Evolutionary conservation across 1,140 invertebrate species (phyloP), one percentile per base, ranked within the genome.

Genomic region (Agraylea sexmaculata): DNA sequence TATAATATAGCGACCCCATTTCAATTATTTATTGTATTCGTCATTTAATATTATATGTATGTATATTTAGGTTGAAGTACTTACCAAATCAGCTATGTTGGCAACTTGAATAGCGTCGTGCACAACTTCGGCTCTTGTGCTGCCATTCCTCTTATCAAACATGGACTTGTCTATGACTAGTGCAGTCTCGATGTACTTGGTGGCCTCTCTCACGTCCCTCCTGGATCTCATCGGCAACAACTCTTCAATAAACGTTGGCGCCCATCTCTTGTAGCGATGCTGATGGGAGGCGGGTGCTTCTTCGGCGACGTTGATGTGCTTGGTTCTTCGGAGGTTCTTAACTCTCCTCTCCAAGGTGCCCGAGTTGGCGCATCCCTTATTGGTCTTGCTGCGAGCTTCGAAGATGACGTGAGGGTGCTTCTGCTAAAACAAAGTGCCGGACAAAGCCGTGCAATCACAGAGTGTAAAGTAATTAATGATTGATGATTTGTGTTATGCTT

Each of bases 331-430:
- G 47, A 63, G 60, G 60, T 68, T 68, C 58, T 76, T 69, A 45
- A 71, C 59, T 36, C 78, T 69, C 76, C 80, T 81, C 53, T 88
- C 81, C 54, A 84, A 66, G 53, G 72, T 81, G 28, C 75, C 73
- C 16, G 75, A 77, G 66, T 88, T 90, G 40, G 83, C 88, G 55
- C 87, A 91, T 28, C 84, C 84, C 63, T 87, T 86, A 64, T 86
- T 85, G 40, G 78, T 74, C 62, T 87, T 87, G 21, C 80, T 80
- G 49, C 83, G 77, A 46, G 87, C 86, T 62, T 91, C 86, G 72
- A 91, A 93, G 62, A 94, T 89, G 57, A 95, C 83, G 74, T 94
- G 90, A 54, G 88, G 89, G 78, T 93, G 88, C 68, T 90, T 88
- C 78, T 87, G 81, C 80, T 87, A 75, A 73, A 80, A 73, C 72